Base-by-base conservation (phyloP, 2,888 invertebrate species). In the Drosophila siamana region DNA sequence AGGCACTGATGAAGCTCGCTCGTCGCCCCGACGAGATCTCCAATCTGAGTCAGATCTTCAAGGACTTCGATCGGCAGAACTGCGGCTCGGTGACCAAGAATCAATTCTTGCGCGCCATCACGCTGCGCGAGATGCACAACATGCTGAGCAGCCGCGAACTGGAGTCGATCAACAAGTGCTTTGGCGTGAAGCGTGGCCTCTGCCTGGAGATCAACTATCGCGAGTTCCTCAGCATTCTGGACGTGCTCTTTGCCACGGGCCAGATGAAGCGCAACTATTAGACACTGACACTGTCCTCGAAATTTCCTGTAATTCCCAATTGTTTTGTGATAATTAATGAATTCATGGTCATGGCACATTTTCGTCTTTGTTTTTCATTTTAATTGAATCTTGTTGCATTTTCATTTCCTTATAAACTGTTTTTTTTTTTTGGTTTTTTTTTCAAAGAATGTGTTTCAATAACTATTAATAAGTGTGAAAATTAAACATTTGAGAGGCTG, bases 81-180 rank as follows among this genome's bases (percentile, higher is more conserved):
- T 95, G 95, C 90, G 96, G 96, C 66, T 94, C 95, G 2, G 93
- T 96, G 26, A 93, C 94, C 13, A 93, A 93, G 76, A 93, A 94
- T 82, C 93, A 94, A 73, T 94, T 96, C 90, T 92, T 95, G 79
- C 94, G 95, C 80, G 95, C 94, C 50, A 92, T 96, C 41, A 94
- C 95, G 24, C 90, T 94, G 33, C 94, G 96, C 67, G 93, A 94
- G 30, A 93, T 96, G 93, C 93, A 95, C 79, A 91, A 94, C 85
- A 91, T 94, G 81, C 92, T 96, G 56, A 95, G 95, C 50, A 93
- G 93, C 65, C 93, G 94, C 28, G 96, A 96, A 91, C 93, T 96
- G 16, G 94, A 95, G 62, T 92, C 94, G n/a, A 83, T 96, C 64
- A 94, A 94, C 92, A 96, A 96, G 92, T 95, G 96, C 91, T 96